Base-by-base conservation (phyloP, 2,113 vertebrate genomes). In the Dicrurus megarhynchus region DNA sequence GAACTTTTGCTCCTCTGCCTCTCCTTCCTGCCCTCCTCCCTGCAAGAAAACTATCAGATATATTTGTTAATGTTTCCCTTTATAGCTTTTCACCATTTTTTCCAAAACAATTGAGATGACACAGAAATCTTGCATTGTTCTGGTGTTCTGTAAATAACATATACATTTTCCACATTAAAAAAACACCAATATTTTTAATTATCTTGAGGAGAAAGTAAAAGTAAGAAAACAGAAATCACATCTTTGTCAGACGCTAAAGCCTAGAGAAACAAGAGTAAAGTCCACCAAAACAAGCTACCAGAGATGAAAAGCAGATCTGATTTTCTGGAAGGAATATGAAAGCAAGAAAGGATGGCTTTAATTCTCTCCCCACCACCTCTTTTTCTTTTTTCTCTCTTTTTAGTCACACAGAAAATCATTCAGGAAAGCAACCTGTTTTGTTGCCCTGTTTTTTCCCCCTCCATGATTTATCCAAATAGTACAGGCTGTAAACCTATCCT, bases 401-500 rank as follows among this genome's bases (percentile, higher is more conserved):
- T 42, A 44, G 49, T 85, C 41, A 73, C 19, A 83, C 21, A 79
- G 41, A 90, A 75, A 50, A 37, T 41, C 7, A 80, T 42, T 87
- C 73, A 89, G 56, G 46, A 93, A 90, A 89, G 28, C 65, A 90
- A 74, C 81, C 64, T 91, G 32, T 28, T 87, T 81, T 84, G 30
- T 88, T 28, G 60, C 50, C 42, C 35, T 67, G 20, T 33, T 74
- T 94, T 61, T 68, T 32, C 60, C 64, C 65, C 55, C 75, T 79
- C 85, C 82, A 14, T 50, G 41, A 78, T 90, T 95, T 96, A 91
- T 92, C 94, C 93, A 87, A 96, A 96, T 95, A 97, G 93, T 88
- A 93, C 96, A 97, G 91, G 87, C 95, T 98, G 98, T 98, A 99
- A 99, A 98, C 96, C 95, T 97, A 98, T 98, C 98, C 96, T 85